A percentile compares a stretch with the other conserved stretches of the same genome.
phyloP scores from a whole-genome alignment of 2,797 vertebrate genomes.

The Mus caroli region DNA sequence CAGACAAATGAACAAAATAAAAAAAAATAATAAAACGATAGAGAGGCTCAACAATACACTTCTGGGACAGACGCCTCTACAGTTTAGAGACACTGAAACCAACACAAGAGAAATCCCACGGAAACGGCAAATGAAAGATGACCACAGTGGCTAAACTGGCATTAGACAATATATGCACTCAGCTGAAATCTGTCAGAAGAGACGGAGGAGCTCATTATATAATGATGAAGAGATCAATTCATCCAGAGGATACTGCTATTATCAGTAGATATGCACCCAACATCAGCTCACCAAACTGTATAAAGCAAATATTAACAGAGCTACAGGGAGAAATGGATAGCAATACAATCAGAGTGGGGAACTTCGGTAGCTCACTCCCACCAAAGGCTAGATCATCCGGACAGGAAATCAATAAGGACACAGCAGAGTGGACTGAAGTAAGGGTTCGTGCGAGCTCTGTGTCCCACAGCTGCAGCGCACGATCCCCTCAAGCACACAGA shows the following conservation, averaged over 20 bases:
- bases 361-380: background rate
- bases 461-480: background rate
- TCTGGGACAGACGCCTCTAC: background rate
- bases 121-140: background rate
- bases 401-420: conserved; percentile 22
- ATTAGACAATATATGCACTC: background rate
- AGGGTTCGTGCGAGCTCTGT: background rate
- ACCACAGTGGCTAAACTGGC: background rate
- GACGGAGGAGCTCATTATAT: background rate
- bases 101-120: too few relatives aligned
- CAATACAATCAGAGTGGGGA: background rate
- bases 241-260: background rate
- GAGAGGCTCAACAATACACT: background rate
- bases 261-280: background rate
- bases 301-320: conserved; percentile 16
- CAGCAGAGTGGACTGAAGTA: background rate
- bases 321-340: conserved; percentile 8
- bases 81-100: background rate
- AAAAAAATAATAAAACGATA: too few relatives aligned
- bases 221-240: background rate
- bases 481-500: background rate
- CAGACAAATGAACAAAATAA: background rate
- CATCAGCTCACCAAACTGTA: background rate
- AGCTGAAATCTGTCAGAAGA: background rate
- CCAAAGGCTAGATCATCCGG: conserved; percentile 8